These are phyloP conservation scores for Astyanax mexicanus DNA, from an alignment of 2,797 vertebrate species.

Conservation along the genomic window DNA sequence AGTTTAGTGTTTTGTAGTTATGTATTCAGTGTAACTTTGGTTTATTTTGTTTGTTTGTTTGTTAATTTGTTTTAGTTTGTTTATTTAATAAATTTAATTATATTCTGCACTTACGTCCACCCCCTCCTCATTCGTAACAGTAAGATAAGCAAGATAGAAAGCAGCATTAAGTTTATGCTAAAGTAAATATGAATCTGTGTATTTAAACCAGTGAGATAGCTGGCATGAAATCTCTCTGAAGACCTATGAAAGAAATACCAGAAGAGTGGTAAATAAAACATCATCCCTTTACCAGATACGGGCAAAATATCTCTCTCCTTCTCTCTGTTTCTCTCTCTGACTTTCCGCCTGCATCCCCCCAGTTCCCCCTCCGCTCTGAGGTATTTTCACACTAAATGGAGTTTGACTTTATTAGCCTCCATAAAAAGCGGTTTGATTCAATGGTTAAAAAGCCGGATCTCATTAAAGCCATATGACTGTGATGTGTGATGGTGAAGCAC, in stretches of 20 bases:
- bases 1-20: no score
- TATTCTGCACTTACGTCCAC: no score
- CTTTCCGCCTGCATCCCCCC: constrained; percentile 19
- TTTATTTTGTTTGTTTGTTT: no score
- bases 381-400: constrained; percentile 67
- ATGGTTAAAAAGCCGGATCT: constrained; percentile 66
- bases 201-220: not conserved
- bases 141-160: constrained; percentile 16
- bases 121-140: no score
- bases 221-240: constrained; percentile 20
- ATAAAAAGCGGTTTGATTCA: constrained; percentile 65
- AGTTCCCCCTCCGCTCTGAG: constrained; percentile 46
- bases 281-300: constrained; percentile 40
- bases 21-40: no score
- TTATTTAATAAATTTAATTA: no score
- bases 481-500: constrained; percentile 43
- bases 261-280: constrained; percentile 28
- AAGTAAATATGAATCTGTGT: constrained; percentile 11
- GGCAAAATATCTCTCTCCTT: constrained; percentile 49
- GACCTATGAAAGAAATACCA: constrained; percentile 36
- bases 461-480: constrained; percentile 66
- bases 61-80: no score
- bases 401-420: constrained; percentile 70
- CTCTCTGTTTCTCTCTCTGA: constrained; percentile 23
- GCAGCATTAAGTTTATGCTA: constrained; percentile 19